Base-by-base conservation (phyloP, 2,113 vertebrate species). In the Xiphophorus hellerii region DNA sequence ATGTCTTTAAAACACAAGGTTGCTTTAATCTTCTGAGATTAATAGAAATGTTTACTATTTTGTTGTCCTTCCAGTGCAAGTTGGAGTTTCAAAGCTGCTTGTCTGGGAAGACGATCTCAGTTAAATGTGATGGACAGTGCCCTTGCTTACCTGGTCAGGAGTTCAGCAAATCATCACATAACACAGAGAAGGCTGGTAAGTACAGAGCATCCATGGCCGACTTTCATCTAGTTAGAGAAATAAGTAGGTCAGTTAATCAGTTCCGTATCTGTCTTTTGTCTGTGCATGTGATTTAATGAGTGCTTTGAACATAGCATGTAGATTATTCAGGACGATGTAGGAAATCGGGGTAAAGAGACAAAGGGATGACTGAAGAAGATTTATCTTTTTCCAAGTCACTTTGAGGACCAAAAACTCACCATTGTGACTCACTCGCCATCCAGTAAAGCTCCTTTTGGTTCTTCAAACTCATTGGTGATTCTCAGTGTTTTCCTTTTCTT, bases 81-180 rank as follows among this genome's bases (percentile, higher is more conserved):
- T 78, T 99, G 95, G 97, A 99, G 74, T 98, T 97, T 82, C 97
- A 98, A 39, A 95, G 95, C 0, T 99, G 97, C 79, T 93, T 95
- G 67, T 95, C 96, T n/a, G 94, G 94, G 44, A 99, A 97, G 92
- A 93, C 89, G 61, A 94, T 98, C 90, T 90, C 92, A 25, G 83
- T 90, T 30, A 96, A 92, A 77, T 99, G 97, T 35, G 96, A 98
- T 13, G 97, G 97, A 12, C 93, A 96, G 22, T 99, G 97, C 73
- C 97, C 97, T 0, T 99, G 97, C 80, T 93, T 97, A 67, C 95
- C 95, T 0, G 95, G 94, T 76, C 95, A 94, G 25, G 96, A 96
- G 73, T 89, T 89, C 29, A 87, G 88, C 68, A 96, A 94, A 75
- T 92, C 92, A 72, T 94, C 90, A 31, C 9, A 82, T 61, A 84